Base-by-base conservation (phyloP, 2,113 vertebrate species). In the Cnemophilus loriae region DNA sequence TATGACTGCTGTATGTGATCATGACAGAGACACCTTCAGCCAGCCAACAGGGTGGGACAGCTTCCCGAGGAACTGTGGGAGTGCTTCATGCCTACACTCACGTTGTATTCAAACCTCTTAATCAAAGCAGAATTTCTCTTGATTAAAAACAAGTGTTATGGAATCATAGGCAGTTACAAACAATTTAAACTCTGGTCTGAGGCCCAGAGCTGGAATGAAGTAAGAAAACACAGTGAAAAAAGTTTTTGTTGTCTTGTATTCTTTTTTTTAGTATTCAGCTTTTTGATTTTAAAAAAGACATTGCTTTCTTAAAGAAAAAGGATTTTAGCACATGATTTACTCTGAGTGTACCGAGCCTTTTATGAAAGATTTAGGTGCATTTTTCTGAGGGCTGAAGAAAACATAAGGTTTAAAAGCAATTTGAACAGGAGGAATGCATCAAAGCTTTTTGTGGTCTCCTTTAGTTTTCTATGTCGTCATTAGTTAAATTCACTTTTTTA, bases 101-200 rank as follows among this genome's bases (percentile, higher is more conserved):
- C 35, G 37, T 12, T 85, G 37, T 49, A 42, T 53, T 90, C 61
- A 77, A 96, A 92, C 82, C 53, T 64, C 13, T 19, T 75, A 80
- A 97, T 92, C 81, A 93, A 96, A 94, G 86, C 55, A 93, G 78
- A 96, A 92, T 60, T 95, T 84, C 53, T 92, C 60, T 57, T 96
- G 89, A 98, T 98, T 97, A 91, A 96, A 98, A 98, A 74, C 97
- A 98, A 98, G 89, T 97, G 96, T 87, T 97, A 16, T 44, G 56
- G 80, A 87, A 85, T 95, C 75, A 78, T 55, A 95, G 87, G 82
- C 75, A 84, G 91, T 93, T 96, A 79, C 64, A 73, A 93, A 94
- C 9, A 63, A 74, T 80, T 86, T 67, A 95, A 92, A 87, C 56
- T 86, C 87, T 89, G 91, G 23, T 96, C 91, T 90, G 76, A 92